phyloP scores from a whole-genome alignment of 1,140 invertebrate species.

The Hermatobates lingyangjiaoensis region DNA sequence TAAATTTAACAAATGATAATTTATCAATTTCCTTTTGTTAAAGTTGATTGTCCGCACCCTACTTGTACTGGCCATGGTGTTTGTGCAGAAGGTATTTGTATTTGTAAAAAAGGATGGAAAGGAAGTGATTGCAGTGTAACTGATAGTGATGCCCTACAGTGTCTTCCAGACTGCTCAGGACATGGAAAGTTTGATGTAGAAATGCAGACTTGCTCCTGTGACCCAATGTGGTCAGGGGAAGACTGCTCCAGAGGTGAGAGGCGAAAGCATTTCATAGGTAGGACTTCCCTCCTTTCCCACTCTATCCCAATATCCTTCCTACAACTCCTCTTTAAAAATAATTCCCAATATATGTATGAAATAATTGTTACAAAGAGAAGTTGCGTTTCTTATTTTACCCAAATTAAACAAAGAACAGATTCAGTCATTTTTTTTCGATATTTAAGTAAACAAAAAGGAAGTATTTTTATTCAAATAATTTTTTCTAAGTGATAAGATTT shows the following conservation, averaged over 20 bases:
- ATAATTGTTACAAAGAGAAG: too few relatives aligned
- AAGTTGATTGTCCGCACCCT: slow-evolving; percentile 85
- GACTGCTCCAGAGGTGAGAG: slow-evolving; percentile 74
- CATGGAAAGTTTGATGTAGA: slow-evolving; percentile 90
- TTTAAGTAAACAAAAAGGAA: too few relatives aligned
- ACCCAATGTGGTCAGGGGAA: slow-evolving; percentile 78
- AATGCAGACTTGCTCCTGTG: slow-evolving; percentile 75
- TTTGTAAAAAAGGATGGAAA: slow-evolving; percentile 94
- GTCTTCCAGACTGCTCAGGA: slow-evolving; percentile 80
- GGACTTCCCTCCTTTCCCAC: neutral
- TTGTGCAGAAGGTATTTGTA: slow-evolving; percentile 85
- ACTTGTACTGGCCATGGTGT: slow-evolving; percentile 89
- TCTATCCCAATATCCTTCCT: neutral
- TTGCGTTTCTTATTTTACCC: too few relatives aligned
- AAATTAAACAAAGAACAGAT: too few relatives aligned
- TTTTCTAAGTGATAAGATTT: too few relatives aligned
- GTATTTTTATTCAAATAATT: too few relatives aligned
- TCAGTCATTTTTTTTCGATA: too few relatives aligned
- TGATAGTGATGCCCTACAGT: slow-evolving; percentile 82
- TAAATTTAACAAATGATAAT: too few relatives aligned
- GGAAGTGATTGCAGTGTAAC: slow-evolving; percentile 77
- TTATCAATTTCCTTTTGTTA: too few relatives aligned
- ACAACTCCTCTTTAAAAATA: too few relatives aligned
- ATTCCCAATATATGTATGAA: too few relatives aligned
- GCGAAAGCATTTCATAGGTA: slow-evolving; percentile 17